These are phyloP conservation scores for Gallinago jamesoni DNA, from an alignment of 2,113 vertebrate species.

Conservation along the genomic window DNA sequence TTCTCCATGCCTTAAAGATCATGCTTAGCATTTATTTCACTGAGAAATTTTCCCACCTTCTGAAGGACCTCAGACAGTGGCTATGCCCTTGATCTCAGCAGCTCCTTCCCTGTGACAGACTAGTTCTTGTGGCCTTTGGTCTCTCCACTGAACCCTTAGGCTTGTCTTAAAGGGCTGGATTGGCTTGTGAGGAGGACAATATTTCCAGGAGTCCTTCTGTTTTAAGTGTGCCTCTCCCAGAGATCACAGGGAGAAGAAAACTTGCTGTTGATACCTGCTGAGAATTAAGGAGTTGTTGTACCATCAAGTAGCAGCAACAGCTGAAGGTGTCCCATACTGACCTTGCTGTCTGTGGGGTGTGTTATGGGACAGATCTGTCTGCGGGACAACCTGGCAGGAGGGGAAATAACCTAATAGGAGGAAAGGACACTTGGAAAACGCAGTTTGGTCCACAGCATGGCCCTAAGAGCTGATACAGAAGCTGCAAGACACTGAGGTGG, in stretches of 20 bases:
- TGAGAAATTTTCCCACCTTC: slow-evolving; percentile 14
- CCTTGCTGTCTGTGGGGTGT: background rate
- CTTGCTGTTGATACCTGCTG: background rate
- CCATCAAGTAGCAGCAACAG: background rate
- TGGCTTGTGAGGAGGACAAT: background rate
- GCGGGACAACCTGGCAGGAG: background rate
- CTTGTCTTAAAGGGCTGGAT: background rate
- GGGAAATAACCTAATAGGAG: background rate
- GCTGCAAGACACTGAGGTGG: background rate
- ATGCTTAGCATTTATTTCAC: slow-evolving; percentile 1
- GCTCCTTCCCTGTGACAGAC: background rate
- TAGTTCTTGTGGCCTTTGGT: background rate
- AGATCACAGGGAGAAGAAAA: background rate
- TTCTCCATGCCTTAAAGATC: background rate
- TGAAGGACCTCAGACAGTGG: background rate
- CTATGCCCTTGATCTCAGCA: slow-evolving; percentile 13
- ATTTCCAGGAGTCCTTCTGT: background rate
- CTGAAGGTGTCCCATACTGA: background rate
- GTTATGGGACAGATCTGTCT: background rate
- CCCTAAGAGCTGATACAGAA: background rate
- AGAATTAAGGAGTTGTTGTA: background rate
- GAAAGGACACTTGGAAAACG: rapidly evolving
- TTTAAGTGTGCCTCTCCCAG: background rate
- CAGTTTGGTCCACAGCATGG: rapidly evolving
- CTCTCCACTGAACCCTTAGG: background rate